Percentiles rank a stretch among this genome's conserved stretches.
These are phyloP conservation scores for Conus ventricosus DNA, from an alignment of 1,140 invertebrate genomes.

Conservation along the genomic window DNA sequence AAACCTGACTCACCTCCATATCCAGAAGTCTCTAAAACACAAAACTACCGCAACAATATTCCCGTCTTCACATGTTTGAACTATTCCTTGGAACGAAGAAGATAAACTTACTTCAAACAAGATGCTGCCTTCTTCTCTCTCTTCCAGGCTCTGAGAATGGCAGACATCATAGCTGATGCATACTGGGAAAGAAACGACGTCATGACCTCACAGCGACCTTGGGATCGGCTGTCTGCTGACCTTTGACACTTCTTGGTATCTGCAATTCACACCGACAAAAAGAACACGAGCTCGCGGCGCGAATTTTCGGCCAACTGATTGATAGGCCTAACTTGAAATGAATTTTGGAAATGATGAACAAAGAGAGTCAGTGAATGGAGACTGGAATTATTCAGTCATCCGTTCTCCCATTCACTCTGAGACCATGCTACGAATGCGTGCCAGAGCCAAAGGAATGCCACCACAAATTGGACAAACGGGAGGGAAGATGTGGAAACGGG, in stretches of 20 bases:
- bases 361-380: too few relatives aligned
- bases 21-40: constrained; percentile 29
- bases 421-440: too few relatives aligned
- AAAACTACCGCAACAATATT: constrained; percentile 13
- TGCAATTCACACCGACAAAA: background rate
- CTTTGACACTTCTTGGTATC: constrained; percentile 38
- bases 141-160: constrained; percentile 39
- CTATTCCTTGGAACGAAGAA: constrained; percentile 2
- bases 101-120: constrained; percentile 37
- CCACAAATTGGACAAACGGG: too few relatives aligned
- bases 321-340: too few relatives aligned
- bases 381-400: too few relatives aligned
- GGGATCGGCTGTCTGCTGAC: constrained; percentile 47
- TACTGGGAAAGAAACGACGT: constrained; percentile 57
- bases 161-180: constrained; percentile 55
- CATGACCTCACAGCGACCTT: constrained; percentile 49
- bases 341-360: too few relatives aligned
- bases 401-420: too few relatives aligned
- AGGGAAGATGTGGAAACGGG: too few relatives aligned
- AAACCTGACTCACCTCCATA: constrained; percentile 37
- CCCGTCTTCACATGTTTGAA: constrained; percentile 39
- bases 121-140: constrained; percentile 33
- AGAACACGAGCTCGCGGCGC: background rate
- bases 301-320: too few relatives aligned
- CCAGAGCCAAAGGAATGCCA: too few relatives aligned